A percentile compares a stretch with the other conserved stretches of the same genome.
Conservation (phyloP, 2,797 vertebrate species). For the Pseudochromis fuscus region DNA sequence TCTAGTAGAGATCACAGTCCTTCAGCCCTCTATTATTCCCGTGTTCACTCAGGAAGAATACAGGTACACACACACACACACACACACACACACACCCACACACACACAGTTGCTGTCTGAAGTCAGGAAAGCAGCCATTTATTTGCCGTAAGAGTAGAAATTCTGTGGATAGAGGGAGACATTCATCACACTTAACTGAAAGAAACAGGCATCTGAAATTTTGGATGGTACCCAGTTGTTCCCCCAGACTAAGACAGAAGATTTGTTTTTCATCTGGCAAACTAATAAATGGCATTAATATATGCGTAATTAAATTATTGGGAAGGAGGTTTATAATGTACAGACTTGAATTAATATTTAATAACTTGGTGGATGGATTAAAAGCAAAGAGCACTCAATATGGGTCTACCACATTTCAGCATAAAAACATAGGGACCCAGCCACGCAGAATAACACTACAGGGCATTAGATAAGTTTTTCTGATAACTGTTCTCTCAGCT, state of each 20-base stretch:
- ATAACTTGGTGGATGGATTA: conserved; percentile 5
- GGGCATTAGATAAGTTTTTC: not conserved
- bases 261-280: conserved; percentile 22
- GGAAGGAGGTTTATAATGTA: conserved; percentile 4
- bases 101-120: not conserved
- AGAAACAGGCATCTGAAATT: not conserved
- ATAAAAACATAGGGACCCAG: not conserved
- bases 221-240: not conserved
- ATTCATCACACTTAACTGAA: conserved; percentile 17
- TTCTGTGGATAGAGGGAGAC: not conserved
- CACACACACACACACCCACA: not conserved
- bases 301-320: conserved; percentile 11
- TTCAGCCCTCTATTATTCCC: conserved; percentile 96
- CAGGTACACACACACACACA: conserved; percentile 84
- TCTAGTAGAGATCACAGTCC: conserved; percentile 91
- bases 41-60: conserved; percentile 97
- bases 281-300: conserved; percentile 14
- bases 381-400: conserved; percentile 13
- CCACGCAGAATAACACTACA: not conserved
- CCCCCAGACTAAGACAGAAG: not conserved
- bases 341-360: not conserved
- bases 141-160: not conserved
- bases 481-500: not conserved
- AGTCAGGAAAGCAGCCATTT: conserved; percentile 9
- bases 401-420: conserved; percentile 3